Conservation (phyloP, 2,797 vertebrate species). For the Poliocrania exsul region DNA sequence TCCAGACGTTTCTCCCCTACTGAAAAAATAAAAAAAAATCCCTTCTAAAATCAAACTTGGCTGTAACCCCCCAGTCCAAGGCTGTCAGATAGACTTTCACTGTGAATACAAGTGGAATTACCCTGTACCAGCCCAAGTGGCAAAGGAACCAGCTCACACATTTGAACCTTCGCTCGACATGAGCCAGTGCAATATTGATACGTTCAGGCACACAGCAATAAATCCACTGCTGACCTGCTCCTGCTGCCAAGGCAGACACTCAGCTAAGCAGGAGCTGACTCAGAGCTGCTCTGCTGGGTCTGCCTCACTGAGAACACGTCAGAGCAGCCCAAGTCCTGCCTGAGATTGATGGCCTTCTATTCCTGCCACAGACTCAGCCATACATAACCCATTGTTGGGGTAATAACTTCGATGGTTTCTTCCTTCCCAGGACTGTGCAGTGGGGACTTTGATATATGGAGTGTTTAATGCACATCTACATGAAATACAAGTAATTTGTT, state of each 20-base stretch:
- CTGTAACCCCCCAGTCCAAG: not conserved
- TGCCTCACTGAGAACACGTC: not conserved
- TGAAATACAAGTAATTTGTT: not conserved
- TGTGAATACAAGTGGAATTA: not conserved
- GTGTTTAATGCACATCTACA: not conserved
- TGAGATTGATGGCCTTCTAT: not conserved
- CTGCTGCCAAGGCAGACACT: not conserved
- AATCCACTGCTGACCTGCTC: not conserved
- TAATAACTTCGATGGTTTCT: not conserved
- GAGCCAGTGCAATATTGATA: not conserved
- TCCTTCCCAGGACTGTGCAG: not conserved
- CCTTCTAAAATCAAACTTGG: not conserved
- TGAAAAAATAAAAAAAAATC: not conserved
- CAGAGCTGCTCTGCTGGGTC: not conserved
- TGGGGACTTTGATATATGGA: not conserved
- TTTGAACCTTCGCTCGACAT: not conserved
- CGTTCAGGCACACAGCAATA: not conserved
- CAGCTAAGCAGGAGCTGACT: not conserved
- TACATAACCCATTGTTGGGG: not conserved
- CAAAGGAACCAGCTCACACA: not conserved
- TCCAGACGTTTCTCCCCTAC: not conserved
- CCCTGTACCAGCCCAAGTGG: not conserved
- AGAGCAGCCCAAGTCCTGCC: not conserved
- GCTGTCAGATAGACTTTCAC: not conserved
- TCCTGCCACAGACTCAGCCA: not conserved